Conservation (phyloP, 2,113 vertebrate genomes). For the Echinops telfairi region DNA sequence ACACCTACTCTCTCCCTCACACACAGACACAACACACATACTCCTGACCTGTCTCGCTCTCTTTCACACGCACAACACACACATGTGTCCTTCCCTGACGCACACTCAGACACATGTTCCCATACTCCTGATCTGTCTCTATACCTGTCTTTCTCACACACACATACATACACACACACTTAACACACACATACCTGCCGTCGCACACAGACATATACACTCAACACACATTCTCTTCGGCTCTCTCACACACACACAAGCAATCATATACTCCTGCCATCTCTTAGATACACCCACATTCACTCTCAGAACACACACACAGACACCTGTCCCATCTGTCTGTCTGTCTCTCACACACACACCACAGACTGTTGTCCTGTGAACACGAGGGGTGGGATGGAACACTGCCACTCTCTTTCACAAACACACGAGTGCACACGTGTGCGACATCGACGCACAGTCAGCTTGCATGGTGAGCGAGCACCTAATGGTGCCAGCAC, state of each 20-base stretch:
- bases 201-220: not conserved
- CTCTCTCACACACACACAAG: too few relatives aligned
- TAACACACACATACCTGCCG: not conserved
- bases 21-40: not conserved
- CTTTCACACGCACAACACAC: not conserved
- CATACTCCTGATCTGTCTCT: too few relatives aligned
- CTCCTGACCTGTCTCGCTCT: too few relatives aligned
- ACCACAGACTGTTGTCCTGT: not conserved
- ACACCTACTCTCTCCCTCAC: not conserved
- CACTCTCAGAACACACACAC: not conserved
- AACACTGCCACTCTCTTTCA: not conserved
- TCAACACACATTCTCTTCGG: not conserved
- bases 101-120: too few relatives aligned
- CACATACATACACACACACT: not conserved
- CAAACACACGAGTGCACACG: not conserved
- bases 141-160: not conserved
- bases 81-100: too few relatives aligned
- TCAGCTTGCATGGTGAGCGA: not conserved
- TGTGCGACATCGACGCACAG: not conserved
- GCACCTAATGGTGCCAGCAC: not conserved
- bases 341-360: accelerated
- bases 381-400: not conserved
- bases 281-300: not conserved
- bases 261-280: not conserved
- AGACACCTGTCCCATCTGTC: too few relatives aligned